Conservation (phyloP, 2,113 vertebrate species). For the Tragelaphus imberbis region DNA sequence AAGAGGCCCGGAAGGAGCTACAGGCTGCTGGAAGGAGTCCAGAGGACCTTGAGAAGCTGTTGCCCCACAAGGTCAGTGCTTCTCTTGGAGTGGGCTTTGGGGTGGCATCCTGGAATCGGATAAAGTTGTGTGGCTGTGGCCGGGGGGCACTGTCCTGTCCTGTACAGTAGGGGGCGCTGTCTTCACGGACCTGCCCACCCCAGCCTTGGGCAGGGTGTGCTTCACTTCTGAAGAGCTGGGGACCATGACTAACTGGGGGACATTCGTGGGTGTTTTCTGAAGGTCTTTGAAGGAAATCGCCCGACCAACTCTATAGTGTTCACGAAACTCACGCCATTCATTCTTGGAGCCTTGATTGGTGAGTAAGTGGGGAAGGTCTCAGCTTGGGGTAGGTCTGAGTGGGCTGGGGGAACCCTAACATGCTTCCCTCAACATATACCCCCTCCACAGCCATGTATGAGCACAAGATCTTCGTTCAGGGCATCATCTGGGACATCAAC, state of each 20-base stretch:
- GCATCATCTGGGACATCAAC: conserved; percentile 96
- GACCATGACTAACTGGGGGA: neutral
- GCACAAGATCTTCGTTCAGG: conserved; percentile 99
- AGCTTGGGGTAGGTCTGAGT: neutral
- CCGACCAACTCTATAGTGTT: conserved; percentile 96
- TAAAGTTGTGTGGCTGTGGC: neutral
- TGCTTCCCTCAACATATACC: neutral
- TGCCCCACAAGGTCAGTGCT: conserved; percentile 92
- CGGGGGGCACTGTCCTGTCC: neutral
- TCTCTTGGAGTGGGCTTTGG: neutral
- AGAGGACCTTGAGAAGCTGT: conserved; percentile 86
- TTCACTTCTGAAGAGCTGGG: neutral
- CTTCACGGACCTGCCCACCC: neutral
- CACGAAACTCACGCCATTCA: conserved; percentile 92
- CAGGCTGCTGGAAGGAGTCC: conserved; percentile 83
- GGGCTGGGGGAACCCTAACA: neutral
- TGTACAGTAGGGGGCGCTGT: neutral
- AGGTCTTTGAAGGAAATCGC: conserved; percentile 98
- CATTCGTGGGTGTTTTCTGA: conserved; percentile 44
- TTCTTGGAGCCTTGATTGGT: conserved; percentile 93
- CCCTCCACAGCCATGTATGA: conserved; percentile 92
- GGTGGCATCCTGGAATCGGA: neutral
- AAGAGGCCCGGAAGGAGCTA: conserved; percentile 91
- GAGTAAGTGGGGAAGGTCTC: conserved; percentile 45
- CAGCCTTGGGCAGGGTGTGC: neutral